These are phyloP conservation scores for Ophion slaviceki DNA, from an alignment of 2,888 invertebrate genomes.

Conservation along the genomic window DNA sequence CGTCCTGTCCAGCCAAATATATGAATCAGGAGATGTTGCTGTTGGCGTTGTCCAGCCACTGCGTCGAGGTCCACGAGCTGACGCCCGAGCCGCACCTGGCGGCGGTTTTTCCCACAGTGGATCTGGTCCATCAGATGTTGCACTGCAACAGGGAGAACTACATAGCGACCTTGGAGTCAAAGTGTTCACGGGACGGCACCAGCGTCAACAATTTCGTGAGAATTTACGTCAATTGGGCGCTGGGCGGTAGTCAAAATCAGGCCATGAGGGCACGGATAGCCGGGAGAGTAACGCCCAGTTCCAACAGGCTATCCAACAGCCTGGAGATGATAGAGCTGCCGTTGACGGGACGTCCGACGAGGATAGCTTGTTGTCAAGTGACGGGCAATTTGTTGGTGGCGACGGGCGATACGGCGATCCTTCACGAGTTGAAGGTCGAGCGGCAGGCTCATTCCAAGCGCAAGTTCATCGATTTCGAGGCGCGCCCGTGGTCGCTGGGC, in stretches of 20 bases:
- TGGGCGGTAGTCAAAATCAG: conserved; percentile 83
- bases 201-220: conserved; percentile 85
- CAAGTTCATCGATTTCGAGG: conserved; percentile 89
- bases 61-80: conserved; percentile 86
- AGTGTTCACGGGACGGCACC: conserved; percentile 80
- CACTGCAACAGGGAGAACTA: conserved; percentile 90
- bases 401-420: conserved; percentile 82
- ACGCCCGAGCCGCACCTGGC: conserved; percentile 82
- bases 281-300: conserved; percentile 90
- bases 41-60: conserved; percentile 86
- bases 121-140: conserved; percentile 87
- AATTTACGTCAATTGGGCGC: conserved; percentile 90
- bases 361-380: conserved; percentile 87
- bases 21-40: conserved; percentile 84
- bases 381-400: conserved; percentile 84
- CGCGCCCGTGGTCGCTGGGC: conserved; percentile 87
- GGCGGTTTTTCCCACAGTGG: conserved; percentile 90
- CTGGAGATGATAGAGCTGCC: conserved; percentile 91
- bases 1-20: conserved; percentile 86
- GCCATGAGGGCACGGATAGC: conserved; percentile 89
- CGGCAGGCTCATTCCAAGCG: conserved; percentile 88
- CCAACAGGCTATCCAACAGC: conserved; percentile 86
- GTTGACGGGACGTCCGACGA: conserved; percentile 85
- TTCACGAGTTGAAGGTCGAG: conserved; percentile 87
- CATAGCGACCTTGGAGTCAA: conserved; percentile 87